Evolutionary conservation across 2,113 vertebrate species (phyloP).

Genomic region (Bostrychus sinensis): DNA sequence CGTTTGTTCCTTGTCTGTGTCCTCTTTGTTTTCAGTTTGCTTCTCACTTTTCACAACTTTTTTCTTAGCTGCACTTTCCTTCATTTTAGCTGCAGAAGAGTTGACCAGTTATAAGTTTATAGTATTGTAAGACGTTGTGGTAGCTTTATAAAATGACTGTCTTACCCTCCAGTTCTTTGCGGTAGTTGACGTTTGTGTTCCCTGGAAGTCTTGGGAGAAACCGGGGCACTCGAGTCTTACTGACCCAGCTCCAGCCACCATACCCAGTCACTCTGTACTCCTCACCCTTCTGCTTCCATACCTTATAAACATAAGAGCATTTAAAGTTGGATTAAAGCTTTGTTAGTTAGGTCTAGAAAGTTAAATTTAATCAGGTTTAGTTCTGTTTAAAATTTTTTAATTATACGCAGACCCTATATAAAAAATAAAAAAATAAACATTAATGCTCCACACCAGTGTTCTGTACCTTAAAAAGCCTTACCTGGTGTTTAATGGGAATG

Average conservation of each 20-base stretch:
- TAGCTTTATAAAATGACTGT: not conserved
- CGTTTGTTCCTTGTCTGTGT: slow-evolving; percentile 11
- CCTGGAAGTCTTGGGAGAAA: slow-evolving; percentile 93
- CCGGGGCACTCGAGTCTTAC: slow-evolving; percentile 92
- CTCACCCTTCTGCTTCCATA: slow-evolving; percentile 99
- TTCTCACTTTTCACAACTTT: slow-evolving; percentile 22
- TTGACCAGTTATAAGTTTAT: not conserved
- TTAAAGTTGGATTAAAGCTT: no score
- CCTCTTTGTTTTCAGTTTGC: not conserved
- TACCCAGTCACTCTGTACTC: slow-evolving; percentile 98
- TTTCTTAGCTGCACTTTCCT: slow-evolving; percentile 42
- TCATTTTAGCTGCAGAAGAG: slow-evolving; percentile 47
- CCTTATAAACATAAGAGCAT: slow-evolving; percentile 71
- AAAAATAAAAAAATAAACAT: no score
- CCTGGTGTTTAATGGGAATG: slow-evolving; percentile 96
- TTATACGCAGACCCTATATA: no score
- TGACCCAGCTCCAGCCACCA: slow-evolving; percentile 97
- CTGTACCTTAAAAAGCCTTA: slow-evolving; percentile 64
- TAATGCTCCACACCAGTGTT: no score
- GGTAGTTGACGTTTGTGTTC: slow-evolving; percentile 95
- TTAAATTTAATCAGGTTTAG: no score
- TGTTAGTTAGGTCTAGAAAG: no score
- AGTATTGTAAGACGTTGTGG: not conserved
- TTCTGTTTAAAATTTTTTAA: no score
- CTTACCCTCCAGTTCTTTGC: slow-evolving; percentile 72